Evolutionary conservation across 2,888 invertebrate species (phyloP), one percentile per base, ranked within the genome.

Genomic region (Leucophenga maculata): DNA sequence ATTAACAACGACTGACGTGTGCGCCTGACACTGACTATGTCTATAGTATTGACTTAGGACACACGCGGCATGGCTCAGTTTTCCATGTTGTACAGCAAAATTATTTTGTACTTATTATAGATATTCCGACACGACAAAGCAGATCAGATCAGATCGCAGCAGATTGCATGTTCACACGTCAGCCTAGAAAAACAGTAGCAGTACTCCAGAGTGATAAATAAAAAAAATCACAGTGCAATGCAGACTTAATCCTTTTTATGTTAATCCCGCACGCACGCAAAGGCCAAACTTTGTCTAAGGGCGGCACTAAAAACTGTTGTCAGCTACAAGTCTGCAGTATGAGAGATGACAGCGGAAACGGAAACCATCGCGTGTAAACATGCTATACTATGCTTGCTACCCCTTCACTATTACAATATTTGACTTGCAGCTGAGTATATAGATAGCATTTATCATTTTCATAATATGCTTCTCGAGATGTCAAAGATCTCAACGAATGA

Each of bases 401-500:
- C 62, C 60, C 31, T 39, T 57, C 39, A 20, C n/a, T 22, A 60
- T 71, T 71, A 72, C 75, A 68, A 72, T 60, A 74, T 69, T 69
- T 22, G n/a, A 54, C 50, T 64, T n/a, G 20, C 9, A 48, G 20
- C 62, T 65, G 54, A 65, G 62, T 1, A 64, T 72, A 80, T 83
- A 77, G 76, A 74, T 70, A 72, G 48, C 77, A 83, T 82, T 82
- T 82, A 78, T 82, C 82, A 82, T 82, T 76, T 82, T 83, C 83
- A 82, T 82, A 83, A 82, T 75, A 73, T 70, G 65, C 57, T n/a
- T 32, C 32, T 39, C 39, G 39, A 39, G 11, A 11, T 39, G 39
- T 39, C 39, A 39, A 39, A 8, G 39, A 39, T 26, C 4, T 26
- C 26, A 26, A 26, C 26, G 26, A 20, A 55, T 31, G 39, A 39